Percentiles rank a stretch among this genome's conserved stretches.
Evolutionary conservation across 2,113 vertebrate species (phyloP).

Genomic region (Grammomys dolichurus): DNA sequence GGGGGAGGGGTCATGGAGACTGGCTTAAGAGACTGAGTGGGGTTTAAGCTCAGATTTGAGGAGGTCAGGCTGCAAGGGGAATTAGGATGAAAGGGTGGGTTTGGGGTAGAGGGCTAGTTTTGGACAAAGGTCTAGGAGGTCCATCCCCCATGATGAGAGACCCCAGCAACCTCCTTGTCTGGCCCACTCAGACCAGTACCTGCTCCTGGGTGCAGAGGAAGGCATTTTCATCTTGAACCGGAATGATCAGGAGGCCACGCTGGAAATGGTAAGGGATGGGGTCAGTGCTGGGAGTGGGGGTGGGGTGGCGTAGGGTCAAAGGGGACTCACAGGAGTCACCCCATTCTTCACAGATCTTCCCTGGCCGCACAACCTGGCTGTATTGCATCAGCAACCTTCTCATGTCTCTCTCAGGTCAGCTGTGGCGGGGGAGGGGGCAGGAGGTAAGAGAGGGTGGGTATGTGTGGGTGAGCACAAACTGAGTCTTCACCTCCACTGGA

Average conservation of each 20-base stretch:
- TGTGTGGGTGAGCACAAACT: not conserved
- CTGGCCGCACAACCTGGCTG: constrained; percentile 93
- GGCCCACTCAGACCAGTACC: constrained; percentile 88
- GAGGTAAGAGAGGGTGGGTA: not conserved
- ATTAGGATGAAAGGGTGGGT: not conserved
- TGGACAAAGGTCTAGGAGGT: not conserved
- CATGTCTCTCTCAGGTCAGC: constrained; percentile 95
- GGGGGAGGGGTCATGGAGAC: not conserved
- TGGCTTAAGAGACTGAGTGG: not conserved
- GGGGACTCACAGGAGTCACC: not conserved
- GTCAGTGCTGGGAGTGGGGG: not conserved
- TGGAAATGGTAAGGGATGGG: constrained; percentile 90
- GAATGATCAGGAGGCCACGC: constrained; percentile 89
- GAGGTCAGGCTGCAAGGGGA: not conserved
- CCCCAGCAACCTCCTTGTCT: not conserved
- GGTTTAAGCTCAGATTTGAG: not conserved
- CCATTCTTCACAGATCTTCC: constrained; percentile 89
- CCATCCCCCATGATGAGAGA: not conserved
- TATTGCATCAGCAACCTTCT: constrained; percentile 92
- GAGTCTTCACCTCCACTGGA: not conserved
- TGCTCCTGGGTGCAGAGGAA: constrained; percentile 94
- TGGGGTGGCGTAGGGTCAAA: not conserved
- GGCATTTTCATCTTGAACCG: constrained; percentile 95
- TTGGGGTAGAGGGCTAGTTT: not conserved
- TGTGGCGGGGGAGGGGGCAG: not conserved